Evolutionary conservation across 1,140 invertebrate species (phyloP), one percentile per base, ranked within the genome.

Genomic region (Calliopsis andreniformis): DNA sequence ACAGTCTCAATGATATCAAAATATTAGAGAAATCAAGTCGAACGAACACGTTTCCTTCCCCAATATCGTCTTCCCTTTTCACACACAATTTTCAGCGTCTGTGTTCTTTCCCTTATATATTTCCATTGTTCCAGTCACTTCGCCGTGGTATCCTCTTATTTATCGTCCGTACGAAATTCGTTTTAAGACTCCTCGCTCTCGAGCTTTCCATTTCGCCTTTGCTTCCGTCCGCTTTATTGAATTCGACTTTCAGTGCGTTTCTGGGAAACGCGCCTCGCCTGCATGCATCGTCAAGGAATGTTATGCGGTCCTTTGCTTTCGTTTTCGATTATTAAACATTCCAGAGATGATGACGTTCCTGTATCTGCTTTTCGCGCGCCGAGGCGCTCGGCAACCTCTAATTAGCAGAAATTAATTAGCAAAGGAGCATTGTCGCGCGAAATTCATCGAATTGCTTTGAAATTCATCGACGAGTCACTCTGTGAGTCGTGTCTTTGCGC

Each of bases 161-260:
- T 83, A 83, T 85, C 59, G 78, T 85, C 68, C 63, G 63, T 49
- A 76, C 61, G 73, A 86, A 86, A 86, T 84, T 85, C 78, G 55
- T 56, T 70, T 43, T 30, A 76, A 64, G 61, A 42, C 63, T 56
- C 59, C 39, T 25, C 30, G 62, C 55, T 53, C 43, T 35, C 47
- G 63, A 6, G 43, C 56, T 76, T 63, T 70, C 72, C 63, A 69
- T 80, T 76, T 79, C 58, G 23, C 58, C 23, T 62, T 39, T 20
- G 56, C 45, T 18, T 76, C 73, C 63, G 39, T 51, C 35, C 83
- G 68, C 72, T 32, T 80, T 80, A 73, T 84, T 78, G 82, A 84
- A 78, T 84, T 81, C 77, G 53, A 14, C 49, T 42, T n/a, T n/a
- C 53, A 18, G 56, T 55, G 56, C 64, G 58, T 79, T 79, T 47